These are phyloP conservation scores for Ophion costatus DNA, from an alignment of 2,888 invertebrate genomes.

Conservation along the genomic window DNA sequence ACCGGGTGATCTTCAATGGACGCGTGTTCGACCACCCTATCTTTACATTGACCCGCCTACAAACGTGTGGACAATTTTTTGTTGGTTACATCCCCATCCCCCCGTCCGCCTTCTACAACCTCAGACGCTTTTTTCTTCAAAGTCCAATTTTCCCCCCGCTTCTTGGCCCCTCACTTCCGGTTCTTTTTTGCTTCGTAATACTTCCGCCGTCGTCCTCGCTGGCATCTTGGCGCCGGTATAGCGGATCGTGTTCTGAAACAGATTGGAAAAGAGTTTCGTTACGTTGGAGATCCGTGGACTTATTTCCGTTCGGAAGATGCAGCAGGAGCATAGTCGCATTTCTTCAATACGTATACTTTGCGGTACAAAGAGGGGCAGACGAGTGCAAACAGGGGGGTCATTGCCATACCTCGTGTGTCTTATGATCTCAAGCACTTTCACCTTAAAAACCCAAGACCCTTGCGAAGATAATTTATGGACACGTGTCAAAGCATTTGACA, in stretches of 20 bases:
- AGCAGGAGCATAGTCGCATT: not conserved
- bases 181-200: conserved; percentile 29
- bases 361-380: no score
- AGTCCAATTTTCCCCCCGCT: not conserved
- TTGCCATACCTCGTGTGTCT: no score
- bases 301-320: not conserved
- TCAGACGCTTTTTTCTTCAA: conserved; percentile 10
- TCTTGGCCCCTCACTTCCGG: conserved; percentile 8
- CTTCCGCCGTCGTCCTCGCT: not conserved
- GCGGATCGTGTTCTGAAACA: conserved; percentile 45
- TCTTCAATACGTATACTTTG: not conserved
- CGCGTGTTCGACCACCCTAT: not conserved
- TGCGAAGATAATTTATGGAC: not conserved
- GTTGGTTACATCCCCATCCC: not conserved
- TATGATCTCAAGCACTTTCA: no score
- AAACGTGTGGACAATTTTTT: not conserved
- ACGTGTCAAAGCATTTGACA: not conserved
- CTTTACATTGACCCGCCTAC: not conserved
- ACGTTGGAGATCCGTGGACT: not conserved
- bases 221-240: not conserved
- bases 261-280: conserved; percentile 1
- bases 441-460: not conserved
- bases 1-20: not conserved
- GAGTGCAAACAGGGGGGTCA: no score
- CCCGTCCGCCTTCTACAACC: not conserved